Evolutionary conservation across 2,888 invertebrate genomes (phyloP).

Genomic region (Cartodere bifasciata): DNA sequence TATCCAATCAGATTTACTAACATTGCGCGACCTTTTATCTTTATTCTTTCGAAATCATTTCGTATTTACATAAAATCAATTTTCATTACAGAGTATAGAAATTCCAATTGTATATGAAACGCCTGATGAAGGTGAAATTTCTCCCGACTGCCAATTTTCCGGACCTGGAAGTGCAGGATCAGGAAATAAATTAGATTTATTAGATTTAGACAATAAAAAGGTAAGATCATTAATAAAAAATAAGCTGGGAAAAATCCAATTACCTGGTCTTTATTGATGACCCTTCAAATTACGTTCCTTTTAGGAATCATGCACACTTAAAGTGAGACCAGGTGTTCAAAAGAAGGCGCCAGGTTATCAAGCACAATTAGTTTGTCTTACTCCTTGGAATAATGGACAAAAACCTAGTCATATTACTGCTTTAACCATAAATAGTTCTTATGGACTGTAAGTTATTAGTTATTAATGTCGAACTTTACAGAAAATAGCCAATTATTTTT

Average conservation of each 20-base stretch:
- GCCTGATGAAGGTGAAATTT: slow-evolving; percentile 65
- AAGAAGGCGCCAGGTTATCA: slow-evolving; percentile 95
- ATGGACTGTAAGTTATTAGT: slow-evolving; percentile 96
- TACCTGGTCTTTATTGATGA: neutral
- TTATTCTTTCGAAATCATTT: neutral
- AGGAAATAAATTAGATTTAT: slow-evolving; percentile 28
- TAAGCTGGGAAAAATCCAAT: neutral
- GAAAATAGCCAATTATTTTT: no score
- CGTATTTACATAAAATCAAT: no score
- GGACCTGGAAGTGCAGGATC: slow-evolving; percentile 32
- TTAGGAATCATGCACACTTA: slow-evolving; percentile 34
- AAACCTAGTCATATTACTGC: slow-evolving; percentile 78
- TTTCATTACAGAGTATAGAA: slow-evolving; percentile 45
- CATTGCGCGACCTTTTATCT: no score
- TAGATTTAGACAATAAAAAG: slow-evolving; percentile 39
- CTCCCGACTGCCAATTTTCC: slow-evolving; percentile 66
- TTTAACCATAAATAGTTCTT: slow-evolving; percentile 89
- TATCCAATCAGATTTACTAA: no score
- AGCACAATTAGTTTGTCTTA: slow-evolving; percentile 87
- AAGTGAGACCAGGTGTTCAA: slow-evolving; percentile 61
- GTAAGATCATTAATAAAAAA: slow-evolving; percentile 23
- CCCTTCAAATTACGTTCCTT: slow-evolving; percentile 1
- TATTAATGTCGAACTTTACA: no score
- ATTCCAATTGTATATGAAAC: slow-evolving; percentile 77
- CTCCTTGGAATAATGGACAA: slow-evolving; percentile 66